Percentiles rank a stretch among this genome's conserved stretches.
Evolutionary conservation across 2,113 vertebrate species (phyloP).

Genomic region (Cercocebus atys): DNA sequence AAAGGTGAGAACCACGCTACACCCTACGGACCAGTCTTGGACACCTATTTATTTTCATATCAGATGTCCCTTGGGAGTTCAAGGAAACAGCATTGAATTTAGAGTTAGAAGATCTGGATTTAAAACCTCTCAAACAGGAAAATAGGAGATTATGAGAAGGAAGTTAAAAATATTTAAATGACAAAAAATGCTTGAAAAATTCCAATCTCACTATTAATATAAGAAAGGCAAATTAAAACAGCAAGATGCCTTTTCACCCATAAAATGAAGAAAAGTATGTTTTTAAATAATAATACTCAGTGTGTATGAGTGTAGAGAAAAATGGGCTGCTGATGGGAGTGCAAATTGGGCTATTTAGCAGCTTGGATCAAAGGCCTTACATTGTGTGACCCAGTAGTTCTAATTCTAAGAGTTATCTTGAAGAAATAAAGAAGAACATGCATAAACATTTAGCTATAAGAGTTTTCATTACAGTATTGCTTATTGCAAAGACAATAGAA

Average conservation of each 20-base stretch:
- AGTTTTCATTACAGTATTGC: not conserved
- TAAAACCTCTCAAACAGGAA: not conserved
- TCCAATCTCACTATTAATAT: not conserved
- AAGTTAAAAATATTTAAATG: not conserved
- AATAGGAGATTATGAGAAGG: not conserved
- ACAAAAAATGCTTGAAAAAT: slow-evolving; percentile 2
- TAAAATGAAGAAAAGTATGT: not conserved
- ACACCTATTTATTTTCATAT: not conserved
- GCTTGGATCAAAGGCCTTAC: not conserved
- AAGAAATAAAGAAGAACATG: slow-evolving; percentile 3
- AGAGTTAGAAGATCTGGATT: not conserved
- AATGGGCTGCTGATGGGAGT: not conserved
- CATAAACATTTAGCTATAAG: not conserved
- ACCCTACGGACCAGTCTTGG: not conserved
- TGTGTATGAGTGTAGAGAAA: not conserved
- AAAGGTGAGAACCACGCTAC: not conserved
- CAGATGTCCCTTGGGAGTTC: not conserved
- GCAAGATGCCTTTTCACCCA: not conserved
- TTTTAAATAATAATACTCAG: slow-evolving; percentile 3
- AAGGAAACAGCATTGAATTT: not conserved
- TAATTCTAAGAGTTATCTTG: not conserved
- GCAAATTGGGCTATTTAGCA: not conserved
- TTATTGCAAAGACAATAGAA: slow-evolving; percentile 6
- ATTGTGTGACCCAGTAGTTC: not conserved
- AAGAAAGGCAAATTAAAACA: slow-evolving; percentile 19